Conservation (phyloP, 2,888 invertebrate species). For the Sphaerophoria rueppellii region DNA sequence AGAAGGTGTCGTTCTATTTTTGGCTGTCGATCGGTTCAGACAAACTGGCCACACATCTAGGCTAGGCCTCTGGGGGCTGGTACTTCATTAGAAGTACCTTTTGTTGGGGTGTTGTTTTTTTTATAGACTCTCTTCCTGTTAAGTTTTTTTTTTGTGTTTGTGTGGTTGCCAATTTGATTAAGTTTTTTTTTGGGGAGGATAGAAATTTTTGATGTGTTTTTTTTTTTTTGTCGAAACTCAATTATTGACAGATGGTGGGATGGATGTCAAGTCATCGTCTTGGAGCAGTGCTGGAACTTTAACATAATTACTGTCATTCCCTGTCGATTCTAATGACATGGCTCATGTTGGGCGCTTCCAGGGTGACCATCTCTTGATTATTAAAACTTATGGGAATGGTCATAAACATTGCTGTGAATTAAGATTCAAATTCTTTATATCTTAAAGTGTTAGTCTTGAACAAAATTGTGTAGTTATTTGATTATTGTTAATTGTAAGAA, state of each 20-base stretch:
- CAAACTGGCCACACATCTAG: constrained; percentile 28
- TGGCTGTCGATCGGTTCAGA: constrained; percentile 11
- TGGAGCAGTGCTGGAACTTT: constrained; percentile 37
- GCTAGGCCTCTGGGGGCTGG: neutral
- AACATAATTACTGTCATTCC: constrained; percentile 53
- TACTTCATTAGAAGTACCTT: neutral
- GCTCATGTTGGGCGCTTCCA: neutral
- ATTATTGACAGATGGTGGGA: neutral
- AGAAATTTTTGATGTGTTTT: constrained; percentile 41
- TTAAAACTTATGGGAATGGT: no score
- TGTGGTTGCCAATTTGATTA: neutral
- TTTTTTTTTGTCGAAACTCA: constrained; percentile 6
- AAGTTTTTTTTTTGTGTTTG: neutral
- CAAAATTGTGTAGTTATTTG: no score
- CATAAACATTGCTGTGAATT: no score
- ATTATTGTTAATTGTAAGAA: no score
- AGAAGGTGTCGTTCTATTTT: neutral
- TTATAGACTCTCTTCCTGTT: neutral
- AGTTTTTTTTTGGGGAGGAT: constrained; percentile 3
- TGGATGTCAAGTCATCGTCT: neutral
- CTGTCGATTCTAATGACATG: neutral
- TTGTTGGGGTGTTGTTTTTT: neutral
- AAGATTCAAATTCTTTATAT: no score
- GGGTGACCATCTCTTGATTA: neutral
- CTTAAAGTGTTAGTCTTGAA: no score